Conservation (phyloP, 2,888 invertebrate species). For the Yponomeuta cagnagella region DNA sequence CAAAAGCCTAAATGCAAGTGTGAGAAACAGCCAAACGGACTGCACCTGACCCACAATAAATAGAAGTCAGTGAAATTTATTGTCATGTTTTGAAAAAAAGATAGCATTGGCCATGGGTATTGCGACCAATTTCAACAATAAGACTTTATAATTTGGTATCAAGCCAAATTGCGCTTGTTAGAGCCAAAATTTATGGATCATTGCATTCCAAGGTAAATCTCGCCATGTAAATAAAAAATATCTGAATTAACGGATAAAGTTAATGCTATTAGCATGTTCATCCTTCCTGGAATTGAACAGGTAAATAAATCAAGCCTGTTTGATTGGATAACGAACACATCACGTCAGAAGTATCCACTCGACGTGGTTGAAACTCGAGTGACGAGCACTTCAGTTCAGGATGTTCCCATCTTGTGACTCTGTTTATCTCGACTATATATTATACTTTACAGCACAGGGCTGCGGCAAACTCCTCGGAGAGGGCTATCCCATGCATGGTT, state of each 20-base stretch:
- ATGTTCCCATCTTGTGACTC: too few species aligned
- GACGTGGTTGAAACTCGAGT: not conserved
- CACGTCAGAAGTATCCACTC: not conserved
- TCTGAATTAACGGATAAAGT: not conserved
- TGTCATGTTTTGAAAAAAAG: conserved; percentile 10
- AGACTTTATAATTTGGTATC: conserved; percentile 25
- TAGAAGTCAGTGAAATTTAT: not conserved
- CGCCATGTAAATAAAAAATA: not conserved
- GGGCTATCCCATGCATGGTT: too few species aligned
- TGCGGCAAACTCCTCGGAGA: too few species aligned
- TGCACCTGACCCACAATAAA: not conserved
- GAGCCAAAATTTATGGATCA: conserved; percentile 13
- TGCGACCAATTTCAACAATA: conserved; percentile 12
- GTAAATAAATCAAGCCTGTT: not conserved
- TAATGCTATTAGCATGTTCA: not conserved
- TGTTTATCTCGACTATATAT: too few species aligned
- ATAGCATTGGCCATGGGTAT: not conserved
- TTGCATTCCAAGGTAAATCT: conserved; percentile 9
- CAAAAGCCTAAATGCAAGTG: not conserved
- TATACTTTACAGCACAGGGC: too few species aligned
- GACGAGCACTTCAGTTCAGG: too few species aligned
- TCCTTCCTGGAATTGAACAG: conserved; percentile 4
- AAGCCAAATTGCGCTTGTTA: conserved; percentile 32
- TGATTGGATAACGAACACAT: not conserved
- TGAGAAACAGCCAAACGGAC: not conserved